Base-by-base conservation (phyloP, 2,113 vertebrate genomes). In the Sylvia atricapilla region DNA sequence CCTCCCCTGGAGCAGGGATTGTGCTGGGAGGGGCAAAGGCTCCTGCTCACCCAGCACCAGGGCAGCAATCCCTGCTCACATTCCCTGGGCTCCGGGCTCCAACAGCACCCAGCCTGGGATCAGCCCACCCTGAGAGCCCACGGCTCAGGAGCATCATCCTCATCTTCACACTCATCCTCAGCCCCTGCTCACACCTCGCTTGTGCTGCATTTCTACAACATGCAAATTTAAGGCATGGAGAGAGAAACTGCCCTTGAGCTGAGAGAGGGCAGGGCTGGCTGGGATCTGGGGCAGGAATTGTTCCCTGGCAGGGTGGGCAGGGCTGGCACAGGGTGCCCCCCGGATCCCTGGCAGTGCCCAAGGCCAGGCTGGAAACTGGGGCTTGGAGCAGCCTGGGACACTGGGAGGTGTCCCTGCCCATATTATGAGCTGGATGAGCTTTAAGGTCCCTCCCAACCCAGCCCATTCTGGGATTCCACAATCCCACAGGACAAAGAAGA, bases 381-480 rank as follows among this genome's bases (percentile, higher is more conserved):
- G 50, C 30, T 83, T 67, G 59, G 69, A 56, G 47, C 37, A 53
- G 24, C 39, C 31, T 74, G 53, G 41, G 31, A 17, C 7, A 28
- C 13, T 18, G 6, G 7, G 17, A 58, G 43, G 33, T n/a, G 60
- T 25, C 24, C n/a, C 35, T 63, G 56, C 20, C 44, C 24, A 24
- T 0, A 0, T 41, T 10, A n/a, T 8, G 43, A 13, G 30, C 10
- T 4, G 62, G 7, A 15, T n/a, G n/a, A n/a, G n/a, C 13, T 60
- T 28, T 25, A 6, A 60, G n/a, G 47, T 31, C 14, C 30, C 11
- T 68, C 5, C 43, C 70, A 49, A 20, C 18, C 30, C 30, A 33
- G 18, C 2, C 44, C 28, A 15, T 3, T 7, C 23, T 4, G 13
- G 39, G 55, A 53, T 24, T 20, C 52, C 30, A 13, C 2, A 2